Base-by-base conservation (phyloP, 2,113 vertebrate species). In the Ailurus styani region DNA sequence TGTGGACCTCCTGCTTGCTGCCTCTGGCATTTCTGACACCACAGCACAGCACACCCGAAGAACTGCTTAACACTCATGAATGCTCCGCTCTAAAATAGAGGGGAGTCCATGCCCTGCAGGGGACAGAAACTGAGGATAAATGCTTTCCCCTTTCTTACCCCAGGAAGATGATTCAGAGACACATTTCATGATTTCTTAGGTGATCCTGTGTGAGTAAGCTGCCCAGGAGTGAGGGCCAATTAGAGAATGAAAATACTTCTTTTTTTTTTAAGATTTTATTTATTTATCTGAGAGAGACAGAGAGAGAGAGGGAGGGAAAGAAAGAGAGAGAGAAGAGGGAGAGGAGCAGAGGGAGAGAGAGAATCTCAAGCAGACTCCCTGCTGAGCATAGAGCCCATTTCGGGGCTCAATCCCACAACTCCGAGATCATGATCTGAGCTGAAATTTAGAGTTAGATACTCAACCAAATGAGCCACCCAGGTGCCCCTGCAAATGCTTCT, bases 31-130 rank as follows among this genome's bases (percentile, higher is more conserved):
- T 37, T 72, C 34, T n/a, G 73, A 52, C 34, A 40, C 1, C 3
- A 3, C 6, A 20, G 21, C 1, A 2, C 3, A 15, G 40, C 3
- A 10, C 31, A 13, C 7, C 6, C 0, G n/a, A 11, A 29, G 25
- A 23, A n/a, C 0, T 2, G 8, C 40, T 52, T 25, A 20, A 57
- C 1, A 55, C 25, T 52, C 40, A 23, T 11, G 21, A 2, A 40
- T 57, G 18, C 17, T 70, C 72, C 4, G 5, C 37, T 81, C 45
- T 45, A 37, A n/a, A 21, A 11, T 40, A 37, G 7, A 66, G 27
- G 15, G 42, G 31, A 17, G 34, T 64, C 25, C 3, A 1, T 23
- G 7, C 2, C 27, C 55, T 4, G 0, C 64, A n/a, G 68, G 62
- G 17, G 27, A n/a, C 0, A 47, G 25, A 9, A 64, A 27, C 15